Evolutionary conservation across 2,113 vertebrate genomes (phyloP).

Genomic region (Eulemur rufifrons): DNA sequence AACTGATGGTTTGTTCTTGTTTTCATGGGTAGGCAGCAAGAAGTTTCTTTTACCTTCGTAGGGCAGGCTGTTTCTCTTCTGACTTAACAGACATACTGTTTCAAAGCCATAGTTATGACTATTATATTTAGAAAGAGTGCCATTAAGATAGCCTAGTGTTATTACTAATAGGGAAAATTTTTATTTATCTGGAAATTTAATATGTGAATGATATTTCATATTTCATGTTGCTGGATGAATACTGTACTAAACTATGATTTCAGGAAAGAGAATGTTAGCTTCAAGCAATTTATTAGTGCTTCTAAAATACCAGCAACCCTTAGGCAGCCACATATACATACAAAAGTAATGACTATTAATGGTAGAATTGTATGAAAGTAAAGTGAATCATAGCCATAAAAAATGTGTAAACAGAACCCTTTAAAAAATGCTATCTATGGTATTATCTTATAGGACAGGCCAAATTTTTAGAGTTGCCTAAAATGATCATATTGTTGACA

Average conservation of each 20-base stretch:
- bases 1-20: neutral
- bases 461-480: neutral
- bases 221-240: neutral
- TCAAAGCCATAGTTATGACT: neutral
- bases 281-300: neutral
- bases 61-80: neutral
- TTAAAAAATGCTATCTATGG: neutral
- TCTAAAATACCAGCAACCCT: neutral
- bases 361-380: neutral
- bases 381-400: neutral
- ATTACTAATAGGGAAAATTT: neutral
- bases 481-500: neutral
- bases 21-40: neutral
- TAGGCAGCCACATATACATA: neutral
- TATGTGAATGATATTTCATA: neutral
- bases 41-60: neutral
- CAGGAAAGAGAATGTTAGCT: neutral
- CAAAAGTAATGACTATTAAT: neutral
- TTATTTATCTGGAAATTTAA: neutral
- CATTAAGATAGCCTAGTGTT: neutral
- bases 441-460: neutral
- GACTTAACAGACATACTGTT: neutral
- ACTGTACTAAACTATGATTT: neutral
- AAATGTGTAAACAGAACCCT: neutral
- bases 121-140: neutral